Conservation (phyloP, 35 echinoderm and acorn worm genomes). For the Heliocidaris erythrogramma region DNA sequence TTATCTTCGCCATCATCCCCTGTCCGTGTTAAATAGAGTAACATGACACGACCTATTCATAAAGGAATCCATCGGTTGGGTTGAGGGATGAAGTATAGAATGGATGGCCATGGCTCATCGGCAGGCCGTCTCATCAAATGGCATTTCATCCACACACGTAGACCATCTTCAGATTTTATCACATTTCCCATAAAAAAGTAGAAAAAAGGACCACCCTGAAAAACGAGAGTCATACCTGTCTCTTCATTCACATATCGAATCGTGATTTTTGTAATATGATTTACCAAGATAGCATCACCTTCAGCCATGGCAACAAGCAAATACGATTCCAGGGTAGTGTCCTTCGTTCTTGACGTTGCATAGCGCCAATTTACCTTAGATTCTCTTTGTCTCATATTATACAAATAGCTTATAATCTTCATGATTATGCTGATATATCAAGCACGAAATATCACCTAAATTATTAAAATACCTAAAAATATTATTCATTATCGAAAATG, state of each 20-base stretch:
- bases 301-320: not conserved
- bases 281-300: not conserved
- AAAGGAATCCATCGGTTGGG: not conserved
- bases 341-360: too few species aligned
- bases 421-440: not conserved
- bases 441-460: not conserved
- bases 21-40: not conserved
- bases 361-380: not conserved
- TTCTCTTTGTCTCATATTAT: not conserved
- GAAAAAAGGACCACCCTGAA: not conserved
- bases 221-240: not conserved
- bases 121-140: not conserved
- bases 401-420: too few species aligned
- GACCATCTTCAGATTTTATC: not conserved
- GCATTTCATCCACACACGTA: slow-evolving; percentile 16
- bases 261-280: not conserved
- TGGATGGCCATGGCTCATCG: not conserved
- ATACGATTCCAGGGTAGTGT: not conserved
- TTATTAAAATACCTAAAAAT: too few species aligned
- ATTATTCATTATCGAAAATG: too few species aligned
- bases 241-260: not conserved
- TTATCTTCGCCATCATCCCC: not conserved
- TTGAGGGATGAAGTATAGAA: not conserved
- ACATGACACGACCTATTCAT: slow-evolving; percentile 40
- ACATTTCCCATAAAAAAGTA: not conserved